Evolutionary conservation across 2,888 invertebrate genomes (phyloP).

Genomic region (Amiota communis): DNA sequence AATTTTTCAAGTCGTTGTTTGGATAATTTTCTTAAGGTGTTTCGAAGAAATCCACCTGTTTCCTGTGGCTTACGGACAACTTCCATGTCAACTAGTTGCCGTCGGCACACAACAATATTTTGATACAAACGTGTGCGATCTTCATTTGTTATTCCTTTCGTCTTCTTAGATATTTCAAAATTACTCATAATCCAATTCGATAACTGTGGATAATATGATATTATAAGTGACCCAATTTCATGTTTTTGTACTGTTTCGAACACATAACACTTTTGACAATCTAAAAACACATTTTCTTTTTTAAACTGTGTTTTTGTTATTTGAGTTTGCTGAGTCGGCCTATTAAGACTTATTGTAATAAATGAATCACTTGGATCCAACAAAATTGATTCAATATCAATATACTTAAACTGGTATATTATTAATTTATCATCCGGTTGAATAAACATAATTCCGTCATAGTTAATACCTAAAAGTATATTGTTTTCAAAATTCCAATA

Average conservation of each 20-base stretch:
- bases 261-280: slow-evolving; percentile 87
- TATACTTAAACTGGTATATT: slow-evolving; percentile 91
- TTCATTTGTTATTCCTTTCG: slow-evolving; percentile 86
- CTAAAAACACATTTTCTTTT: slow-evolving; percentile 53
- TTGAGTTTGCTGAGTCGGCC: slow-evolving; percentile 73
- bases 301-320: slow-evolving; percentile 50
- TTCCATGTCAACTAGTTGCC: slow-evolving; percentile 88
- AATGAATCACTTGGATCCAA: slow-evolving; percentile 94
- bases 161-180: slow-evolving; percentile 78
- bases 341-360: slow-evolving; percentile 89
- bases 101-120: slow-evolving; percentile 87
- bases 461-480: slow-evolving; percentile 88
- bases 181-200: slow-evolving; percentile 88
- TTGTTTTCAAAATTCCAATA: slow-evolving; percentile 89
- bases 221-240: slow-evolving; percentile 93
- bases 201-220: slow-evolving; percentile 90
- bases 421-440: slow-evolving; percentile 94
- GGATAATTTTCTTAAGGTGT: slow-evolving; percentile 89
- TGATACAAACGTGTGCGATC: slow-evolving; percentile 91
- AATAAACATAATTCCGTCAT: slow-evolving; percentile 92
- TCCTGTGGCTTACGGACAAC: slow-evolving; percentile 88
- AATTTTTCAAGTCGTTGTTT: slow-evolving; percentile 88
- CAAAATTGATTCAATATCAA: slow-evolving; percentile 91
- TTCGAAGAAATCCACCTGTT: slow-evolving; percentile 88
- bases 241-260: slow-evolving; percentile 92